Percentiles rank a stretch among this genome's conserved stretches.
phyloP scores from a whole-genome alignment of 2,888 invertebrate species.

The Drosophila fungiperda region DNA sequence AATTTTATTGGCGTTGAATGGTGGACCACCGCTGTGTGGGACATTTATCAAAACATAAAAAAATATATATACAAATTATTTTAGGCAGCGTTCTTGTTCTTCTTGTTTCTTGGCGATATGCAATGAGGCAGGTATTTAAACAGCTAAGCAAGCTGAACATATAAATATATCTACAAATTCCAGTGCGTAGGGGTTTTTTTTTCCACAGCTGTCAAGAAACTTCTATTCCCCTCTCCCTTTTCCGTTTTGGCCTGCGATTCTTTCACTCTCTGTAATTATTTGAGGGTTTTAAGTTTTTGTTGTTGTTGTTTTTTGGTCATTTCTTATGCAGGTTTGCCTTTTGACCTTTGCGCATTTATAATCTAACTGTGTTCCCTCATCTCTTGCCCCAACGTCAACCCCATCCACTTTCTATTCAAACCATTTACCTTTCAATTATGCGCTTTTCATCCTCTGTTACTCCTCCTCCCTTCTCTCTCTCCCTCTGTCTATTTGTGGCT shows the following conservation, averaged over 20 bases:
- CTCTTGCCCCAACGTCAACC: slow-evolving; percentile 5
- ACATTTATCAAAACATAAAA: slow-evolving; percentile 80
- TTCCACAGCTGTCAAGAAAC: slow-evolving; percentile 69
- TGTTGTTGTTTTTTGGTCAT: slow-evolving; percentile 27
- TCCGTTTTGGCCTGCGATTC: not conserved
- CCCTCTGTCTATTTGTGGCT: slow-evolving; percentile 25
- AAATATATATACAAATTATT: slow-evolving; percentile 75
- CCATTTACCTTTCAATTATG: slow-evolving; percentile 75
- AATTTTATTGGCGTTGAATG: slow-evolving; percentile 54
- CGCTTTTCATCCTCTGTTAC: slow-evolving; percentile 16
- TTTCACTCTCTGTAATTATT: slow-evolving; percentile 51
- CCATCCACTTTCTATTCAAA: slow-evolving; percentile 3
- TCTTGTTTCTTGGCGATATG: slow-evolving; percentile 24
- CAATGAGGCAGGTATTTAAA: slow-evolving; percentile 61
- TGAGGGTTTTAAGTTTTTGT: slow-evolving; percentile 39
- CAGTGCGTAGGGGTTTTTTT: slow-evolving; percentile 74
- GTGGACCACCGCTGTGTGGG: slow-evolving; percentile 67
- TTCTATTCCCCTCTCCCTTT: not conserved
- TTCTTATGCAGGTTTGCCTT: slow-evolving; percentile 49
- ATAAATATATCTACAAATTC: slow-evolving; percentile 38
- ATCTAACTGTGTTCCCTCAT: slow-evolving; percentile 20
- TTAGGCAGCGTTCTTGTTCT: slow-evolving; percentile 27
- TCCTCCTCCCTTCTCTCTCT: not conserved
- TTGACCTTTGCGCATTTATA: slow-evolving; percentile 75
- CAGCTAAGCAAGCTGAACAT: slow-evolving; percentile 66